These are phyloP conservation scores for Phoenicopterus ruber DNA, from an alignment of 2,113 vertebrate genomes.

Conservation along the genomic window DNA sequence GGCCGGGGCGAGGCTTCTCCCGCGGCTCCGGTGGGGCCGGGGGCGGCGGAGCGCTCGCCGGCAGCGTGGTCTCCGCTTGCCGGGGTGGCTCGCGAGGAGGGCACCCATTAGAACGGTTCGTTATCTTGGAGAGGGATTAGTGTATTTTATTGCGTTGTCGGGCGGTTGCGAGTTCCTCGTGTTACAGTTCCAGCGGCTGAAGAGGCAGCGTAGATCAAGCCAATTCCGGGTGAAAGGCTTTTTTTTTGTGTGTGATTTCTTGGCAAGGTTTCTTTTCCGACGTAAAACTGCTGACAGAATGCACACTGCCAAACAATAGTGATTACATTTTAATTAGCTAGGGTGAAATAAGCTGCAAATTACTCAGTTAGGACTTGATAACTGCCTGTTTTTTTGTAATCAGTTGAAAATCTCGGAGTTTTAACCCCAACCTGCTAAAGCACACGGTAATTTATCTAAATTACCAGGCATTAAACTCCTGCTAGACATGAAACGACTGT, in stretches of 20 bases:
- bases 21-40: not conserved
- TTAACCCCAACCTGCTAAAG: conserved; percentile 47
- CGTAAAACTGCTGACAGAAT: conserved; percentile 69
- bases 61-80: not conserved
- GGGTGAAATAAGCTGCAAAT: conserved; percentile 60
- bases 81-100: not conserved
- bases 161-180: conserved; percentile 49
- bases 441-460: conserved; percentile 7
- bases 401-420: conserved; percentile 8
- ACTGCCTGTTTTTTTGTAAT: not conserved
- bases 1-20: not conserved
- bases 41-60: not conserved
- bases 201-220: conserved; percentile 22
- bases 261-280: conserved; percentile 56
- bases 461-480: conserved; percentile 26
- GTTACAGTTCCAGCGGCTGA: conserved; percentile 61
- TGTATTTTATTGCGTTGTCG: conserved; percentile 36
- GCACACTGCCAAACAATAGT: conserved; percentile 50
- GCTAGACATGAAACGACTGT: not conserved
- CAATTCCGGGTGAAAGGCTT: conserved; percentile 38
- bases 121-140: not conserved
- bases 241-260: conserved; percentile 39
- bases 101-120: not conserved
- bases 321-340: conserved; percentile 76
- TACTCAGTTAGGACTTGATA: conserved; percentile 64